Conservation (phyloP, 2,797 vertebrate species). For the Pseudomugil gertrudae region DNA sequence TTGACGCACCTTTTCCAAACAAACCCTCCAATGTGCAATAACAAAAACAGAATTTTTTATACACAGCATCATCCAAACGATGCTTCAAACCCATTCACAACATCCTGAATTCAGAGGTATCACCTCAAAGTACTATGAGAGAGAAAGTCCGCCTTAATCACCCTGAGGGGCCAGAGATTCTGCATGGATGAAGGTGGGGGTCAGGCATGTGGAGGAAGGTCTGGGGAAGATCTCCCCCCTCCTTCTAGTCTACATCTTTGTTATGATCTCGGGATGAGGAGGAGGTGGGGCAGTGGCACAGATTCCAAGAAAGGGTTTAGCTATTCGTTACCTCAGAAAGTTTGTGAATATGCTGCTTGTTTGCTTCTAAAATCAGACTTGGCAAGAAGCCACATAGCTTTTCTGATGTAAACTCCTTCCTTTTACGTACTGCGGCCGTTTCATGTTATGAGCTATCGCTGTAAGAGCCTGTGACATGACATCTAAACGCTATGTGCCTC, state of each 20-base stretch:
- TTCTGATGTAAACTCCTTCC: neutral
- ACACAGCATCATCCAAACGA: neutral
- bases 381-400: constrained; percentile 3
- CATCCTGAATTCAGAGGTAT: neutral
- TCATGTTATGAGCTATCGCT: constrained; percentile 10
- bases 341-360: neutral
- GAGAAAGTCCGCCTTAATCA: neutral
- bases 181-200: constrained; percentile 16
- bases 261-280: constrained; percentile 5
- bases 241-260: constrained; percentile 10
- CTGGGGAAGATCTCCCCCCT: neutral
- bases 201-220: neutral
- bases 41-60: neutral
- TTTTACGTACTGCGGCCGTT: neutral
- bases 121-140: neutral
- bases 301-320: constrained; percentile 17
- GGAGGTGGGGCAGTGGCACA: neutral
- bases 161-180: neutral
- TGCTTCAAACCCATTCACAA: neutral
- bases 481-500: neutral
- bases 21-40: neutral
- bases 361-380: neutral
- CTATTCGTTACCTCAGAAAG: neutral
- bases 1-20: neutral
- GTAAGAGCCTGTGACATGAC: constrained; percentile 9